phyloP scores from a whole-genome alignment of 1,140 invertebrate genomes.

The Hydropsyche tenuis region DNA sequence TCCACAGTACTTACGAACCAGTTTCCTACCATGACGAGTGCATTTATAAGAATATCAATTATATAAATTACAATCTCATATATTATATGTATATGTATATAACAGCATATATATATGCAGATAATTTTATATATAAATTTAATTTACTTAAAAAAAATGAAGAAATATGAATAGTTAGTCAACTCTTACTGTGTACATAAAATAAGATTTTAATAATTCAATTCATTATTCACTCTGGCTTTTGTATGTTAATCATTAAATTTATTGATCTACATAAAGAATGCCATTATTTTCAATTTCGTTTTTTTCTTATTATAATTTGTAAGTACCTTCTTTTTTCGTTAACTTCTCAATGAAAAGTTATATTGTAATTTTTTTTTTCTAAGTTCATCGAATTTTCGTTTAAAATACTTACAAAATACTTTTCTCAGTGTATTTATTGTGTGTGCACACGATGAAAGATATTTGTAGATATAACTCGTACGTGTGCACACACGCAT shows the following conservation, averaged over 20 bases:
- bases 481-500: background rate
- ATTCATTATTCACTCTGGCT: conserved; percentile 42
- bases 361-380: conserved; percentile 8
- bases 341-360: background rate
- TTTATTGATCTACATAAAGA: conserved; percentile 10
- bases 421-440: conserved; percentile 12
- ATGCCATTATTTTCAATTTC: conserved; percentile 43
- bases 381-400: too few species aligned
- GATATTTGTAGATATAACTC: background rate
- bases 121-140: conserved; percentile 33
- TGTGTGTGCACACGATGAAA: too few species aligned
- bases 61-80: conserved; percentile 9
- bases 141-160: conserved; percentile 40
- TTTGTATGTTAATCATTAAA: conserved; percentile 32
- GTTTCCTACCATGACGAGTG: conserved; percentile 37
- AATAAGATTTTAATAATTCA: conserved; percentile 39
- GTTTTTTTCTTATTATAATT: conserved; percentile 37
- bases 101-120: conserved; percentile 16
- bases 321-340: conserved; percentile 35
- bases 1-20: conserved; percentile 27
- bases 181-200: conserved; percentile 46
- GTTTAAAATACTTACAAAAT: background rate
- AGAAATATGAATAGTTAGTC: conserved; percentile 46
- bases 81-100: conserved; percentile 14
- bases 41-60: conserved; percentile 34